phyloP scores from a whole-genome alignment of 1,140 invertebrate species.

The Protaetia brevitarsis region DNA sequence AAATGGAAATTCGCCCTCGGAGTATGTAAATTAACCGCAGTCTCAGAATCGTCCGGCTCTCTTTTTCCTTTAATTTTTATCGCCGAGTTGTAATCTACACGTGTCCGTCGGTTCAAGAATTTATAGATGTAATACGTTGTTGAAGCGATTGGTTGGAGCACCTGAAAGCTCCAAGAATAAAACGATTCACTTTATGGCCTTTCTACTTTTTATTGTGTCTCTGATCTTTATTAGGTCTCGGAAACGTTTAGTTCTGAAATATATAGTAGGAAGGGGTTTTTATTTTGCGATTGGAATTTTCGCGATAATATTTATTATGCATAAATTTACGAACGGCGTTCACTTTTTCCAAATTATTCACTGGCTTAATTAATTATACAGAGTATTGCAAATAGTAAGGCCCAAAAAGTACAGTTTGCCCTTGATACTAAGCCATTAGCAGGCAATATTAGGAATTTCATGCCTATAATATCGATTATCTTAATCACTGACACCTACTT shows the following conservation, averaged over 20 bases:
- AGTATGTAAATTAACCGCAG: neutral
- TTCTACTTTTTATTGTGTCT: neutral
- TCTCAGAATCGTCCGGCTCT: neutral
- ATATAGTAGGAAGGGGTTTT: too few relatives aligned
- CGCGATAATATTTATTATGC: too few relatives aligned
- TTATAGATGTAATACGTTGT: conserved; percentile 9
- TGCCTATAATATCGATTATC: too few relatives aligned
- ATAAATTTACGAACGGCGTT: too few relatives aligned
- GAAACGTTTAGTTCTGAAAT: conserved; percentile 8
- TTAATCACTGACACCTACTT: too few relatives aligned
- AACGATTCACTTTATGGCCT: conserved; percentile 14
- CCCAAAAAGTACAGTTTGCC: too few relatives aligned
- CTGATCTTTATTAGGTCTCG: neutral
- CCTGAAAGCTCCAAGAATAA: conserved; percentile 1
- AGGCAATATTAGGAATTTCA: too few relatives aligned
- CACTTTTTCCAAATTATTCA: too few relatives aligned
- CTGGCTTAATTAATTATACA: too few relatives aligned
- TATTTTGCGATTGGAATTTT: too few relatives aligned
- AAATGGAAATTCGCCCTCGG: neutral
- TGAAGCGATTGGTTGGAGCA: neutral
- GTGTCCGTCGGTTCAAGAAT: neutral
- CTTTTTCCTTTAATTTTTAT: conserved; percentile 8
- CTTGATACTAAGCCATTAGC: too few relatives aligned
- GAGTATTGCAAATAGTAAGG: too few relatives aligned
- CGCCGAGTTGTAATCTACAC: neutral